Evolutionary conservation across 2,113 vertebrate genomes (phyloP), one percentile per base, ranked within the genome.

Genomic region (Corythornis cristatus): DNA sequence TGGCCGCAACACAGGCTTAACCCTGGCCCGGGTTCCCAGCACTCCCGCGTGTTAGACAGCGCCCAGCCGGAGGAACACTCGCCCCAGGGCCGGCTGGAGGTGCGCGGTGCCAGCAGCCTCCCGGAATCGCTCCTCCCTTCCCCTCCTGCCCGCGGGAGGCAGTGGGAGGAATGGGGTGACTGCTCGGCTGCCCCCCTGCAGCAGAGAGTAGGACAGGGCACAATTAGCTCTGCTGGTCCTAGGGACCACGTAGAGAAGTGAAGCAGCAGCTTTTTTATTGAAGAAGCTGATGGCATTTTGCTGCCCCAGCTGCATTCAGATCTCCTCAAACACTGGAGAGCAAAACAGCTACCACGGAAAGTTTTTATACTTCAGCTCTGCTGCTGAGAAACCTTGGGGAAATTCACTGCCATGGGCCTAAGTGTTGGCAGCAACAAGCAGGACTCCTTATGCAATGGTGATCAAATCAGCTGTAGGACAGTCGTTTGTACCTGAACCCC

Each of bases 101-200:
- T 37, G 37, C 37, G 37, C 37, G 37, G 37, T 37, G 37, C 37
- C 37, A 37, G 37, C 37, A 37, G 10, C 37, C 37, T 37, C 37
- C 37, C 9, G 37, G 37, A 37, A 37, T 37, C 37, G 37, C 9
- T 68, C 28, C 15, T 78, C 28, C 51, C 20, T 21, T 42, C 11
- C 18, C 15, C 42, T 48, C 61, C 17, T 4, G 7, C 20, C 8
- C 20, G 0, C 3, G 1, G 48, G 13, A 22, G 20, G 56, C 35
- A 35, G 21, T 0, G 6, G 67, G 37, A 17, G 26, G n/a, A 35
- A 53, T 48, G 15, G 46, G 5, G 33, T 3, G 56, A 33, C 70
- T 0, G 17, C 8, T 66, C 40, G 48, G 26, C 54, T 45, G 9
- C 4, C 28, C 71, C 43, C 17, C 19, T 8, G 12, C 1, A 9